These are phyloP conservation scores for Heterodera schachtii DNA, from an alignment of 1,140 invertebrate genomes.

Conservation along the genomic window DNA sequence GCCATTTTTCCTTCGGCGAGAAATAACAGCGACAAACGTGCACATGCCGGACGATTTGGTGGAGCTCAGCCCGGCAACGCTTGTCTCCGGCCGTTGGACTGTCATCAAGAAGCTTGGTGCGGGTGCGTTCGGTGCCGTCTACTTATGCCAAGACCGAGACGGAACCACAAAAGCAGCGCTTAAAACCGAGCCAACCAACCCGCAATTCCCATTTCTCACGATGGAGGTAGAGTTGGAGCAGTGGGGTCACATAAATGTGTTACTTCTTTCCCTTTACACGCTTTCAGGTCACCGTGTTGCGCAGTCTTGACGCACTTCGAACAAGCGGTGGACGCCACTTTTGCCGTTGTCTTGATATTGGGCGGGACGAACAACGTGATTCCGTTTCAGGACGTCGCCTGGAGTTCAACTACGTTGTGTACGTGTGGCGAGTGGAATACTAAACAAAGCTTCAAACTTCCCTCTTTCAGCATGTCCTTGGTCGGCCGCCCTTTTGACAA, in stretches of 20 bases:
- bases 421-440: not conserved
- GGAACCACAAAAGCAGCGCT: not conserved
- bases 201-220: too few relatives aligned
- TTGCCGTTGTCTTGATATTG: not conserved
- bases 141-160: not conserved
- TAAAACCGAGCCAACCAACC: too few relatives aligned
- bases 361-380: not conserved
- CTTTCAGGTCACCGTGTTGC: slow-evolving; percentile 9
- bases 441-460: not conserved
- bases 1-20: too few relatives aligned
- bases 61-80: slow-evolving; percentile 7
- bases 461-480: not conserved
- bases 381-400: not conserved
- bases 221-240: too few relatives aligned
- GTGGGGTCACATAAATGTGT: not conserved
- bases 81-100: not conserved
- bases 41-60: too few relatives aligned
- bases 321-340: not conserved
- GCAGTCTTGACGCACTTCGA: not conserved
- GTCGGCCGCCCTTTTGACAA: not conserved
- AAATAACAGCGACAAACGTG: too few relatives aligned
- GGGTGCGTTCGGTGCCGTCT: slow-evolving; percentile 22
- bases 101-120: slow-evolving; percentile 28
- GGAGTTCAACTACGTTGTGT: slow-evolving; percentile 17
- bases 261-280: not conserved